Conservation (phyloP, 2,888 invertebrate species). For the Drosophila anomalata region DNA sequence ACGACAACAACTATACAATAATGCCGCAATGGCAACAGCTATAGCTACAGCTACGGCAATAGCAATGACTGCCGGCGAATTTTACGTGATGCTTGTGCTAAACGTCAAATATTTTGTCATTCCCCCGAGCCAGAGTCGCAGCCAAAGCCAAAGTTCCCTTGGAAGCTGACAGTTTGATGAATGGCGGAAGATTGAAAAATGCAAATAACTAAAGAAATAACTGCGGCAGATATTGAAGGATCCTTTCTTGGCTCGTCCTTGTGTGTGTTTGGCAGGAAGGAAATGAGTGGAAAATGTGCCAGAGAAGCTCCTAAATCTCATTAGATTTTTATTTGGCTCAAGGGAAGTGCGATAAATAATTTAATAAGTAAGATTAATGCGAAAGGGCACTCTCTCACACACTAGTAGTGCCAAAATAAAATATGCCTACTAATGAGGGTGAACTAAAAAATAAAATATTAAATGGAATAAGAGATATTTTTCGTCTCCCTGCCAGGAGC, state of each 20-base stretch:
- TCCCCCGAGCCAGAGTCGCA: constrained; percentile 6
- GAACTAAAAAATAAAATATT: too few species aligned
- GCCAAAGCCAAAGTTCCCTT: constrained; percentile 8
- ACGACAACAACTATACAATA: constrained; percentile 36
- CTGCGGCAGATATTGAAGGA: constrained; percentile 29
- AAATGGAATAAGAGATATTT: not conserved
- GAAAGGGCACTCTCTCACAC: too few species aligned
- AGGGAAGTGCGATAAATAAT: not conserved
- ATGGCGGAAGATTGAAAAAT: constrained; percentile 49
- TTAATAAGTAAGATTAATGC: constrained; percentile 10
- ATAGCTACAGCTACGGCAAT: constrained; percentile 12
- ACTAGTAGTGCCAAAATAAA: not conserved
- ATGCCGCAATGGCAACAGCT: constrained; percentile 20
- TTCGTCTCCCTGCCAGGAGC: not conserved
- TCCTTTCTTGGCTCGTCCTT: not conserved
- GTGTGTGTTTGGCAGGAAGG: constrained; percentile 31
- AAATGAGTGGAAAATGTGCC: constrained; percentile 10
- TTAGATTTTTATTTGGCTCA: constrained; percentile 8
- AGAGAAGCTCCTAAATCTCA: constrained; percentile 17
- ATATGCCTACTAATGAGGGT: constrained; percentile 10
- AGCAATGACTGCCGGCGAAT: constrained; percentile 35
- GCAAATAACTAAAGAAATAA: constrained; percentile 42
- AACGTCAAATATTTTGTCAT: constrained; percentile 77
- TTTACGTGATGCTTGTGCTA: constrained; percentile 73
- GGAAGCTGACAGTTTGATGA: constrained; percentile 64